Evolutionary conservation across 2,888 invertebrate species (phyloP), one percentile per base, ranked within the genome.

Genomic region (Apamea anceps): DNA sequence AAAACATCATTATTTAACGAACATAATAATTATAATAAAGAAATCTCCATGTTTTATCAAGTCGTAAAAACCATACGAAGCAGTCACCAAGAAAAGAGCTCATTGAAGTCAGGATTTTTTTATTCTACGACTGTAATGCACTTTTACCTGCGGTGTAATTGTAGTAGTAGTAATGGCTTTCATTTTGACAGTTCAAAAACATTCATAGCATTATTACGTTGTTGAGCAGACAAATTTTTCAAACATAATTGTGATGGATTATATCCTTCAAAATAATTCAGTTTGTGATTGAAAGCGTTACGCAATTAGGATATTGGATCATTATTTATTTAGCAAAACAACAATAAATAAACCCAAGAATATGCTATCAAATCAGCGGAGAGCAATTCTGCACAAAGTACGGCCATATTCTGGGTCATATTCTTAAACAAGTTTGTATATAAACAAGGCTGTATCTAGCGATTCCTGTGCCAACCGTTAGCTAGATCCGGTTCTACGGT

Each of bases 401-500:
- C 75, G 18, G 32, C 68, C 32, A 65, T 75, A 77, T 85, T 88
- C 80, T 88, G 74, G 88, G 88, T 84, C 88, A 89, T 80, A 82
- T 72, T 86, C 70, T 77, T 57, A 82, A 89, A 88, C 89, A 32
- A 78, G 89, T 88, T 85, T 48, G 77, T 84, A 68, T 81, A 81
- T 82, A 77, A 79, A 89, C 88, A 89, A 85, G 89, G 81, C 85
- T 81, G 77, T 82, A 77, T 75, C 87, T 88, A 83, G 78, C 80
- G 66, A 85, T 84, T 87, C 88, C 88, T 88, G 88, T 78, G 87
- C 81, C 77, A 54, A 88, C 88, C 88, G 88, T 88, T 88, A 88
- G 63, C 1, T 48, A 76, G 68, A 87, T 87, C 88, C 88, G 88
- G 88, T 88, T 88, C 65, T 66, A 6, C 0, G 15, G 48, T 75